Base-by-base conservation (phyloP, 1,140 invertebrate species). In the Agrypnia vestita region DNA sequence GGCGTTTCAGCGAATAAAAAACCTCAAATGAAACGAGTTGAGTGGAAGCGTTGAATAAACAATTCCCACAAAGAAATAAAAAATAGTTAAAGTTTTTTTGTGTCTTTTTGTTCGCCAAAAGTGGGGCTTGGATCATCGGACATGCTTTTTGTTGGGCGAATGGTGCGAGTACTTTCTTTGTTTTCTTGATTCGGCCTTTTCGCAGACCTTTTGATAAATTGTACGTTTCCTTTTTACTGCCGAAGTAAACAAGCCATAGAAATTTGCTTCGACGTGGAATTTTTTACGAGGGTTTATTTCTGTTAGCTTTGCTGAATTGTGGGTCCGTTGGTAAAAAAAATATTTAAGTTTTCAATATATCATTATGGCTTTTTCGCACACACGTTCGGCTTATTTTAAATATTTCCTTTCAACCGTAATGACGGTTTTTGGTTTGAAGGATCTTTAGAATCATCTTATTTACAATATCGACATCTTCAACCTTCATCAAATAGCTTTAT, bases 161-260 rank as follows among this genome's bases (percentile, higher is more conserved):
- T 17, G n/a, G n/a, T n/a, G n/a, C n/a, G n/a, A n/a, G 15, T n/a
- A 35, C 13, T 21, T 69, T 12, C 59, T 78, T 76, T 78, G 47
- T 78, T 78, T 77, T 56, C 64, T 44, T 46, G 76, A 78, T 49
- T 78, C 64, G 55, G 9, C 62, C 69, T 53, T 64, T 61, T 74
- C 55, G 21, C 43, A 21, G 61, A 64, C 77, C 69, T 79, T 74
- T 74, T 79, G 77, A 79, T 74, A 79, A 79, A 74, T 78, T 79
- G 69, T 62, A 74, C 46, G 21, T 73, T 55, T 73, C 46, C 46
- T 79, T 79, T 79, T 73, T 73, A 47, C 64, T 49, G 21, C 53
- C 44, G 35, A 56, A 7, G 64, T 17, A 78, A 71, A 56, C 67
- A 49, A 62, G 69, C 17, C 46, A 51, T 53, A 21, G 67, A 71